Evolutionary conservation across 2,113 vertebrate species (phyloP).

Genomic region (Euleptes europaea): DNA sequence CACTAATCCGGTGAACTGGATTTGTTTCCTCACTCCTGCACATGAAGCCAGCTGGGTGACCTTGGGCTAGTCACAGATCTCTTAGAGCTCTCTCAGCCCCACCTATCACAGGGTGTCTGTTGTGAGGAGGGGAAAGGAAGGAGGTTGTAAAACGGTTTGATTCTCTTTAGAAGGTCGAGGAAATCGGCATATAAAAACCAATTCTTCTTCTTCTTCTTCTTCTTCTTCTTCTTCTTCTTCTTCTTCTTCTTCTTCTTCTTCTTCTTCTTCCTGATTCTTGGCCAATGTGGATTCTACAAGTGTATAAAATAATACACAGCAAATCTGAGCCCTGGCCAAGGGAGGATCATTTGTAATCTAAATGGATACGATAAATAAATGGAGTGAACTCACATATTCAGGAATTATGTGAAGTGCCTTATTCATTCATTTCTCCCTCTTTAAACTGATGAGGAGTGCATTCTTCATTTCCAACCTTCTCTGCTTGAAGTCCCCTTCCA

Average conservation of each 20-base stretch:
- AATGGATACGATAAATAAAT: slow-evolving; percentile 38
- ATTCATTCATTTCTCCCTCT: slow-evolving; percentile 14
- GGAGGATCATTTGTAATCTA: slow-evolving; percentile 1
- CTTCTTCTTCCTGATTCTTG: slow-evolving; percentile 2
- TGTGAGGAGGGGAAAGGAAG: too few relatives aligned
- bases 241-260: slow-evolving; percentile 12
- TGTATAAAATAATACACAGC: slow-evolving; percentile 15
- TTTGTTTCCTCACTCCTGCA: too few relatives aligned
- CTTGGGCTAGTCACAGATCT: too few relatives aligned
- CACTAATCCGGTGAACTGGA: too few relatives aligned
- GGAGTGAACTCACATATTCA: background rate
- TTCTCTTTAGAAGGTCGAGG: too few relatives aligned
- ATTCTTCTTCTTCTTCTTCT: too few relatives aligned
- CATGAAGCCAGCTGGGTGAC: too few relatives aligned
- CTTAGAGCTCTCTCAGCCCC: too few relatives aligned
- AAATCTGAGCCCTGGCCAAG: slow-evolving; percentile 39
- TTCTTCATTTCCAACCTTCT: slow-evolving; percentile 42
- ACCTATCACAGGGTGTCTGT: too few relatives aligned
- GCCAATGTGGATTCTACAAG: slow-evolving; percentile 43
- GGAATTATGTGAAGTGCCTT: slow-evolving; percentile 21
- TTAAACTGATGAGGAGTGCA: slow-evolving; percentile 33
- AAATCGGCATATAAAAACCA: too few relatives aligned
- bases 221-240: too few relatives aligned
- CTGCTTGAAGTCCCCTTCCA: slow-evolving; percentile 26
- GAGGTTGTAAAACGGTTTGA: too few relatives aligned